A percentile compares a stretch with the other conserved stretches of the same genome.
Conservation (phyloP, 2,113 vertebrate species). For the Lipophrys pholis region DNA sequence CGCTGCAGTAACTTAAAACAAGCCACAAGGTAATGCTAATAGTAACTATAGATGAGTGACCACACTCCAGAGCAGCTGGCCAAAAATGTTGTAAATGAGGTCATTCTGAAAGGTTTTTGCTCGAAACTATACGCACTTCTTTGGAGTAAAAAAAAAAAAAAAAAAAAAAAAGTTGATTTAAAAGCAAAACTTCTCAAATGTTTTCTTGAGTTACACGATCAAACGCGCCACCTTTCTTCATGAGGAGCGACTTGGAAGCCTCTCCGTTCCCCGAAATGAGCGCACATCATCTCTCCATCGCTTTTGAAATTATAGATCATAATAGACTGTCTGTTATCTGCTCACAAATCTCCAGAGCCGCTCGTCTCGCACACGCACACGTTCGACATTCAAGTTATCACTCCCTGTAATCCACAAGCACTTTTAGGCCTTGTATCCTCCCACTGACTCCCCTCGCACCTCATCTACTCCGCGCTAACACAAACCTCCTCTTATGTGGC, state of each 20-base stretch:
- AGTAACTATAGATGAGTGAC: constrained; percentile 38
- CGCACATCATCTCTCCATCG: constrained; percentile 14
- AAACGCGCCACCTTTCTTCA: constrained; percentile 7
- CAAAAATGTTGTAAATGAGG: constrained; percentile 24
- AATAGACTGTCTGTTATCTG: constrained; percentile 51
- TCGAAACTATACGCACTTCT: neutral
- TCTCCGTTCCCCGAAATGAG: neutral
- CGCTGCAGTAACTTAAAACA: constrained; percentile 46
- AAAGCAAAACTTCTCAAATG: constrained; percentile 15
- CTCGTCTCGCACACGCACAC: constrained; percentile 35
- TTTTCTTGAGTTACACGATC: constrained; percentile 22
- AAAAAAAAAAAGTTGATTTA: constrained; percentile 20
- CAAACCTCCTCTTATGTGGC: constrained; percentile 79
- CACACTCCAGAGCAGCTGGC: constrained; percentile 20
- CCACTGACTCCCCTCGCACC: constrained; percentile 59
- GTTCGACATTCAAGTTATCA: constrained; percentile 63
- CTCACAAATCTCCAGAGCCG: constrained; percentile 47
- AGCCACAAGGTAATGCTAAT: constrained; percentile 51
- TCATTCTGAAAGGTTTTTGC: constrained; percentile 13
- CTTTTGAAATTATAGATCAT: constrained; percentile 45
- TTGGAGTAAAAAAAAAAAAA: neutral
- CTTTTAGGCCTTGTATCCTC: constrained; percentile 57
- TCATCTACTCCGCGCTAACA: constrained; percentile 72
- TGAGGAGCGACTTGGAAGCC: constrained; percentile 5
- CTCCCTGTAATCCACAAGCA: constrained; percentile 66